phyloP scores from a whole-genome alignment of 2,888 invertebrate species.

The Folsomia manolachei region DNA sequence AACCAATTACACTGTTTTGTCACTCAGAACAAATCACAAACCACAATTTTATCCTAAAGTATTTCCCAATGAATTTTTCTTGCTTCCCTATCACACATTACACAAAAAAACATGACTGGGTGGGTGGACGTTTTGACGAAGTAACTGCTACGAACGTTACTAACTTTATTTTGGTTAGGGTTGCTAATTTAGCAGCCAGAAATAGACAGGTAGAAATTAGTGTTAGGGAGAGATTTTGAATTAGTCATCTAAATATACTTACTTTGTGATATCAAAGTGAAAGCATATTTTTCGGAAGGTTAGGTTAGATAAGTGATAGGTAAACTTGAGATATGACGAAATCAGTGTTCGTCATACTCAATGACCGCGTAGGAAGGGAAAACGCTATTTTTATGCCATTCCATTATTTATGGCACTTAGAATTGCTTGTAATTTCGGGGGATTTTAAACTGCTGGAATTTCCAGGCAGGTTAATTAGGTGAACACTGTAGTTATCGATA shows the following conservation, averaged over 20 bases:
- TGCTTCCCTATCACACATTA: background rate
- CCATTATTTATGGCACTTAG: background rate
- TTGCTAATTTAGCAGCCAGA: no score
- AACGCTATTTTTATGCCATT: background rate
- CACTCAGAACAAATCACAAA: background rate
- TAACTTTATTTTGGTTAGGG: no score
- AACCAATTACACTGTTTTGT: background rate
- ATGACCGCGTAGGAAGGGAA: background rate
- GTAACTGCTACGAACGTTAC: no score
- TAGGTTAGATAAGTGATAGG: background rate
- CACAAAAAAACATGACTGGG: conserved; percentile 14
- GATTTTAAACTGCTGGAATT: background rate
- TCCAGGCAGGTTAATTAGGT: background rate
- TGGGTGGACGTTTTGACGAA: conserved; percentile 15
- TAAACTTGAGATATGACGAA: background rate
- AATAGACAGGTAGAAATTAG: background rate
- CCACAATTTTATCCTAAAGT: background rate
- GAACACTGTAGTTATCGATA: background rate
- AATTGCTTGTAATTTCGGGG: conserved; percentile 1
- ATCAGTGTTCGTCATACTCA: conserved; percentile 1
- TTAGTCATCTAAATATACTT: background rate
- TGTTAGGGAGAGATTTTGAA: background rate
- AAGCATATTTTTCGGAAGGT: background rate
- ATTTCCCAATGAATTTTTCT: conserved; percentile 1
- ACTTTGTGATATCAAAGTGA: background rate